These are phyloP conservation scores for Temnothorax longispinosus DNA, from an alignment of 1,140 invertebrate species.

Conservation along the genomic window DNA sequence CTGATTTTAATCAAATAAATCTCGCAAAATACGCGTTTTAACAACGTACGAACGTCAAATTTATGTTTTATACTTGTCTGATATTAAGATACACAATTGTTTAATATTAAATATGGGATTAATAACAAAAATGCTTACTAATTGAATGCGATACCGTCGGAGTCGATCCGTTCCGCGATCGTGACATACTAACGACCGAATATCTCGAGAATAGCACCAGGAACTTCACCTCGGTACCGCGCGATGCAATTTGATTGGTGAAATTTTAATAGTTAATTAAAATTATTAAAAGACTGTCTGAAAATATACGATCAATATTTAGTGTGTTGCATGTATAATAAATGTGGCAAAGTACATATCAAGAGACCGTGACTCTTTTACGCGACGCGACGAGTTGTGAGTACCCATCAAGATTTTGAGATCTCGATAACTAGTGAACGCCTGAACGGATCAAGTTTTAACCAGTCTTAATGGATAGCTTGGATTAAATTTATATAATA, in stretches of 20 bases:
- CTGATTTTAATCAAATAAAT: constrained; percentile 5
- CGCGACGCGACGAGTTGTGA: too few species aligned
- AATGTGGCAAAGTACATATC: neutral
- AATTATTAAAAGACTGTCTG: neutral
- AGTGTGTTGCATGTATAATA: neutral
- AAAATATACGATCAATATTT: neutral
- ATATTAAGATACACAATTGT: neutral
- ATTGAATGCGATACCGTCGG: neutral
- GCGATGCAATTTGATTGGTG: neutral
- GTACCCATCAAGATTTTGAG: too few species aligned
- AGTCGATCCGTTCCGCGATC: neutral
- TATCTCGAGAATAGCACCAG: neutral
- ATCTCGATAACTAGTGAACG: too few species aligned
- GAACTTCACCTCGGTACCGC: neutral
- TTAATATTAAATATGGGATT: too few species aligned
- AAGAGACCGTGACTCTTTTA: too few species aligned
- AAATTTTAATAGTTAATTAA: neutral
- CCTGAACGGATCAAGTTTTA: too few species aligned
- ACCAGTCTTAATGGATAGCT: too few species aligned
- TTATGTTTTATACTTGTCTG: neutral
- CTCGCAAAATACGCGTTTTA: neutral
- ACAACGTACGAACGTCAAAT: neutral
- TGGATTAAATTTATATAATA: too few species aligned
- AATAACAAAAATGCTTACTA: neutral
- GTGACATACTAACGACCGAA: neutral